phyloP scores from a whole-genome alignment of 2,113 vertebrate genomes.

The Gallinago jamesoni region DNA sequence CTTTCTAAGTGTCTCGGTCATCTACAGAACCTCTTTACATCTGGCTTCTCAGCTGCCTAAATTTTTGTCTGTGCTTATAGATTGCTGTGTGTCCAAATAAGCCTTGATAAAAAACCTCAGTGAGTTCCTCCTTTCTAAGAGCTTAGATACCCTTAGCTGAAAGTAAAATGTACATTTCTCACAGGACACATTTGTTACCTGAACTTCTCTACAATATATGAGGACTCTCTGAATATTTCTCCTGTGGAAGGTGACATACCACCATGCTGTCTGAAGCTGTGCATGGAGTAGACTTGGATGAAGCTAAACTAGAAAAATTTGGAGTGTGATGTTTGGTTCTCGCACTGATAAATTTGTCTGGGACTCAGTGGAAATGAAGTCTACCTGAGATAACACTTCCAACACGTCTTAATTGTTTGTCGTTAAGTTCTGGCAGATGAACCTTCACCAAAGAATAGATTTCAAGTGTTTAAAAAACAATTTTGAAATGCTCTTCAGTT shows the following conservation, averaged over 20 bases:
- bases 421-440: fast-evolving
- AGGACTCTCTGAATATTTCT: not conserved
- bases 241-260: not conserved
- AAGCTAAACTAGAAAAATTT: not conserved
- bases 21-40: not conserved
- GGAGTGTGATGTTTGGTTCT: not conserved
- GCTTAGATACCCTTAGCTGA: not conserved
- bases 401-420: not conserved
- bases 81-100: not conserved
- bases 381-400: not conserved
- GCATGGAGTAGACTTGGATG: fast-evolving
- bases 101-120: not conserved
- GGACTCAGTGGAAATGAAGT: not conserved
- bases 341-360: not conserved
- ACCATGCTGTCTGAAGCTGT: fast-evolving
- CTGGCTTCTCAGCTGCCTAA: not conserved
- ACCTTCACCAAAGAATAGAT: fast-evolving
- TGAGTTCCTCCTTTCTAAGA: not conserved
- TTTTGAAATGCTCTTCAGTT: not conserved
- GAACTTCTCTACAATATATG: not conserved
- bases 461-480: not conserved
- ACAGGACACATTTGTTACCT: fast-evolving
- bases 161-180: not conserved
- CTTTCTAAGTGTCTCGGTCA: not conserved
- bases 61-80: not conserved